Base-by-base conservation (phyloP, 1,140 invertebrate species). In the Caenorhabditis inopinata region DNA sequence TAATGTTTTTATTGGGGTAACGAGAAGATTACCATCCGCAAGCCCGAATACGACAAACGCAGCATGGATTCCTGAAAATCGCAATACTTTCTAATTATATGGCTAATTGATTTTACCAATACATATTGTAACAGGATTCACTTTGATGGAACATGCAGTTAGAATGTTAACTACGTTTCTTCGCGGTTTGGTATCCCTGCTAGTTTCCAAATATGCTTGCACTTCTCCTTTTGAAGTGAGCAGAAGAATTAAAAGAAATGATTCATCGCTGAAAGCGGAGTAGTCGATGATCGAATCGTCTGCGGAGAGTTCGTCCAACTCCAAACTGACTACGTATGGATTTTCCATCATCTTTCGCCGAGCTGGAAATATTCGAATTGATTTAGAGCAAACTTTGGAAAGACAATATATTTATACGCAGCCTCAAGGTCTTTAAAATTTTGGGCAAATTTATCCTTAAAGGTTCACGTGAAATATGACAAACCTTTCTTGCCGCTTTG, bases 211-310 rank as follows among this genome's bases (percentile, higher is more conserved):
- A 48, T 47, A 75, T 1, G 74, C 74, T n/a, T 48, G 45, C 9
- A 48, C 45, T 11, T 47, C 47, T 23, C 78, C 58, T 23, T 74
- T 79, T 6, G 78, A 79, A 16, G 78, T 58, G 25, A 79, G 68
- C 9, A 79, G 68, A 1, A 79, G n/a, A n/a, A 79, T 58, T 14
- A 79, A 32, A 23, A 79, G 45, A 53, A 79, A 79, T 12, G 32
- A 68, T 11, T 79, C 78, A 23, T 79, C 78, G 18, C 51, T 68
- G 62, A 79, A 32, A 14, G 51, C 62, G 1, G 62, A 58, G 23
- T 79, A 74, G 78, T 79, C 78, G 47, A 79, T 79, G 35, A 79
- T 74, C 0, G 78, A 79, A 27, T 79, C 78, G 18, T 79, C 78
- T 2, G 78, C 51, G 9, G 38, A 46, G 2, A 79, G 73, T 23